Conservation (phyloP, 1,140 invertebrate genomes). For the Physella acuta region DNA sequence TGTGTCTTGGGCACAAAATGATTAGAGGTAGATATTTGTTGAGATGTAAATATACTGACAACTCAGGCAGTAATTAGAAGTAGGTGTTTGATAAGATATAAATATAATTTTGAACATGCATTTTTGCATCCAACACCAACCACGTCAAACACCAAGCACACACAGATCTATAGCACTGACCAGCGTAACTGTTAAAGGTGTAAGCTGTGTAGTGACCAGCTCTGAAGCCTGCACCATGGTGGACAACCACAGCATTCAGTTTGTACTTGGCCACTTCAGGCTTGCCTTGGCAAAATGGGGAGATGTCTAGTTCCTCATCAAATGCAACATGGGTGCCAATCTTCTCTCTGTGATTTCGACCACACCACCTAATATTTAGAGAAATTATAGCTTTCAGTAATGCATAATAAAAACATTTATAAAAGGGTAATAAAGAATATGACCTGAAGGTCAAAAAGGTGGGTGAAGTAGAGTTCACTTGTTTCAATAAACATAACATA, state of each 20-base stretch:
- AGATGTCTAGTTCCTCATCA: conserved; percentile 42
- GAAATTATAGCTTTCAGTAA: neutral
- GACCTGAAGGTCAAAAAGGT: neutral
- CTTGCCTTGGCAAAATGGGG: conserved; percentile 36
- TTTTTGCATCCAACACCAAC: too few species aligned
- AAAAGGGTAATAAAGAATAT: neutral
- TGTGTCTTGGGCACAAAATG: too few species aligned
- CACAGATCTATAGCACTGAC: too few species aligned
- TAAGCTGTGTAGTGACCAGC: conserved; percentile 52
- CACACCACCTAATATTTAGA: conserved; percentile 47
- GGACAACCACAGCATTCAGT: conserved; percentile 46
- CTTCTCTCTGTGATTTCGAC: conserved; percentile 46
- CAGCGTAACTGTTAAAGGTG: conserved; percentile 44
- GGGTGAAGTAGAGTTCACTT: too few species aligned
- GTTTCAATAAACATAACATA: too few species aligned
- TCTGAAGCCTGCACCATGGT: conserved; percentile 51
- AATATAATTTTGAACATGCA: too few species aligned
- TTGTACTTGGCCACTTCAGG: conserved; percentile 27
- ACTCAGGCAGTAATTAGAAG: too few species aligned
- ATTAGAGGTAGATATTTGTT: too few species aligned
- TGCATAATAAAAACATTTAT: neutral
- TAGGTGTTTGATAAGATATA: too few species aligned
- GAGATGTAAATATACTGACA: too few species aligned
- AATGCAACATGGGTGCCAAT: conserved; percentile 47
- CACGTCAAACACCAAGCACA: too few species aligned